Conservation (phyloP, 2,888 invertebrate genomes). For the Nowickia ferox region DNA sequence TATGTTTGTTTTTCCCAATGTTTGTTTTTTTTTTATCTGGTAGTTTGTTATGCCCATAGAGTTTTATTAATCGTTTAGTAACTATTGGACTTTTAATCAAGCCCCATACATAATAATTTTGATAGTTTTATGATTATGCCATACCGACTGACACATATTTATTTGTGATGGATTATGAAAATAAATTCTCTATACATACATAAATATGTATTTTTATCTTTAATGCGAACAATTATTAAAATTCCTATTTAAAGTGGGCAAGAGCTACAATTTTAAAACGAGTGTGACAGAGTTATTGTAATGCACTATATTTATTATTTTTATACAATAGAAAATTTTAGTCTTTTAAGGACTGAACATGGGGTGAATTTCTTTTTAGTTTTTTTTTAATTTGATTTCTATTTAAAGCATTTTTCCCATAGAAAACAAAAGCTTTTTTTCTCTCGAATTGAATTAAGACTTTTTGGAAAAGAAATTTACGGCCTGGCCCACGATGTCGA, state of each 20-base stretch:
- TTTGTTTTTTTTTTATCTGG: constrained; percentile 18
- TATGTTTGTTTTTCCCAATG: constrained; percentile 46
- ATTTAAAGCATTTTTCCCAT: too few relatives aligned
- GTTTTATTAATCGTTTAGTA: constrained; percentile 31
- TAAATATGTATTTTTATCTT: constrained; percentile 13
- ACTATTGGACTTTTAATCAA: constrained; percentile 41
- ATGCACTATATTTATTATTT: too few relatives aligned
- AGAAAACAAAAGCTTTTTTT: too few relatives aligned
- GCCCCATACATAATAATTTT: constrained; percentile 33
- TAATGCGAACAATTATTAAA: constrained; percentile 34
- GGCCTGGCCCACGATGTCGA: too few relatives aligned
- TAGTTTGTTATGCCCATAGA: background rate
- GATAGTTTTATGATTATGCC: constrained; percentile 43
- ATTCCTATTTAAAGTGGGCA: background rate
- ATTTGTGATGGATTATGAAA: constrained; percentile 64
- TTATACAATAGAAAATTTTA: too few relatives aligned
- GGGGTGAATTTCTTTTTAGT: too few relatives aligned
- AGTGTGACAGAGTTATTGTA: background rate
- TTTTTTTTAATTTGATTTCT: too few relatives aligned
- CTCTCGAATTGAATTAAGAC: too few relatives aligned
- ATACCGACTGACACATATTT: constrained; percentile 46
- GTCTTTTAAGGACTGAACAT: too few relatives aligned
- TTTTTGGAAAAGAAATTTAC: too few relatives aligned
- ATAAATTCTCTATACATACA: constrained; percentile 54
- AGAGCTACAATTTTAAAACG: background rate